Evolutionary conservation across 1,140 invertebrate genomes (phyloP).

Genomic region (Zaprionus tsacasi): DNA sequence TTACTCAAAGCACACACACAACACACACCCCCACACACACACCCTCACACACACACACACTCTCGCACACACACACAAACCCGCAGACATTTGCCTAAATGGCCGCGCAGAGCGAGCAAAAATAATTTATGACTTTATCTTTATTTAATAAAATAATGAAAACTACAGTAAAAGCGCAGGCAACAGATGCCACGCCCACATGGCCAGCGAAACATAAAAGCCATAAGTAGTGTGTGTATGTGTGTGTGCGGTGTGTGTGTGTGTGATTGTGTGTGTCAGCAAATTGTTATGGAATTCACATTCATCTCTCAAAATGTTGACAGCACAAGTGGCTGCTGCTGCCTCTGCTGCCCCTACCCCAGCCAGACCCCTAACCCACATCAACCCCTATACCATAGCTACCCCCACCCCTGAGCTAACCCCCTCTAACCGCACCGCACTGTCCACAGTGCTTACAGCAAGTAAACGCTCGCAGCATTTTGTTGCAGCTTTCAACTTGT

Average conservation of each 20-base stretch:
- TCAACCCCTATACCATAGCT: not conserved
- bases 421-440: not conserved
- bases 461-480: slow-evolving; percentile 10
- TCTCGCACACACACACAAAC: slow-evolving; percentile 14
- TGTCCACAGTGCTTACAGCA: not conserved
- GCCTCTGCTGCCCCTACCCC: not conserved
- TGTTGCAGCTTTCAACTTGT: slow-evolving; percentile 23
- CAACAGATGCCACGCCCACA: slow-evolving; percentile 27
- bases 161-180: slow-evolving; percentile 52
- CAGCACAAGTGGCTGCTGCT: slow-evolving; percentile 57
- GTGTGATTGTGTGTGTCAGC: slow-evolving; percentile 34
- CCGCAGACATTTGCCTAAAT: slow-evolving; percentile 49
- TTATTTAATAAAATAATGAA: slow-evolving; percentile 79
- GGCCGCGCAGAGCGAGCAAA: slow-evolving; percentile 57
- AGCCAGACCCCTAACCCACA: not conserved
- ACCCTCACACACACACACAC: slow-evolving; percentile 1
- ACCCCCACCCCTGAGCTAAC: not conserved
- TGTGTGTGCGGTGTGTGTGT: slow-evolving; percentile 16
- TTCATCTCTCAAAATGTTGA: slow-evolving; percentile 34
- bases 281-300: slow-evolving; percentile 72
- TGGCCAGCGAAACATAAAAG: not conserved
- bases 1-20: slow-evolving; percentile 65
- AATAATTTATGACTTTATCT: slow-evolving; percentile 81
- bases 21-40: slow-evolving; percentile 3
- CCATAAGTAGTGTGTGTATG: slow-evolving; percentile 1